Base-by-base conservation (phyloP, 2,797 vertebrate genomes). In the Phrynocephalus forsythii region DNA sequence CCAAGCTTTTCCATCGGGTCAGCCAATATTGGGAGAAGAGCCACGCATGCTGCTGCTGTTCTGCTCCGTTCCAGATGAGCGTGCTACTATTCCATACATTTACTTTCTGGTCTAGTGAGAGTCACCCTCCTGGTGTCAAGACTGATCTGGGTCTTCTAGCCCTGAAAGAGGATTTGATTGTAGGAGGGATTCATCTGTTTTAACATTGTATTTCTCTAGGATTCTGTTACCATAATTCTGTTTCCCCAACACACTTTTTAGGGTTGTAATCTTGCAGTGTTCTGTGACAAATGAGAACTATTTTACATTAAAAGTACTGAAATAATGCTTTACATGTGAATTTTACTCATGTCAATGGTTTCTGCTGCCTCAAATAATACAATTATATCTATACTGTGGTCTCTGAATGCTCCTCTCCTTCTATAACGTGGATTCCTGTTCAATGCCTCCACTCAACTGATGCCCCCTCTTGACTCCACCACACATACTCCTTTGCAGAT, bases 401-500 rank as follows among this genome's bases (percentile, higher is more conserved):
- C 83, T 84, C 52, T 13, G 68, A 38, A 33, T 79, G 26, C 26
- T 6, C 8, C 7, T n/a, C 1, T 15, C n/a, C 66, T 69, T 84
- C 56, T 48, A 6, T 26, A 52, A 56, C 68, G 52, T 78, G 48
- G 30, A 33, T 69, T 52, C 28, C 18, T 20, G 16, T 80, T 67
- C 11, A 73, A 73, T 44, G 33, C 26, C n/a, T n/a, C 66, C 26
- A 48, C 28, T 71, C 28, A 91, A 83, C 48, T 89, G 85, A 15
- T 0, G 0, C 83, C n/a, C 66, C 67, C 88, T 90, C 38, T 88
- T 93, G 91, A 79, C 44, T 33, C 60, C 78, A 30, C 77, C 6
- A 85, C 56, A 85, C 84, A 69, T 86, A 89, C 91, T 93, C 86
- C 67, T 91, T 90, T 73, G 48, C 8, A 73, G 79, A 90, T 71